These are phyloP conservation scores for Drosophila athabasca DNA, from an alignment of 1,140 invertebrate genomes.

Conservation along the genomic window DNA sequence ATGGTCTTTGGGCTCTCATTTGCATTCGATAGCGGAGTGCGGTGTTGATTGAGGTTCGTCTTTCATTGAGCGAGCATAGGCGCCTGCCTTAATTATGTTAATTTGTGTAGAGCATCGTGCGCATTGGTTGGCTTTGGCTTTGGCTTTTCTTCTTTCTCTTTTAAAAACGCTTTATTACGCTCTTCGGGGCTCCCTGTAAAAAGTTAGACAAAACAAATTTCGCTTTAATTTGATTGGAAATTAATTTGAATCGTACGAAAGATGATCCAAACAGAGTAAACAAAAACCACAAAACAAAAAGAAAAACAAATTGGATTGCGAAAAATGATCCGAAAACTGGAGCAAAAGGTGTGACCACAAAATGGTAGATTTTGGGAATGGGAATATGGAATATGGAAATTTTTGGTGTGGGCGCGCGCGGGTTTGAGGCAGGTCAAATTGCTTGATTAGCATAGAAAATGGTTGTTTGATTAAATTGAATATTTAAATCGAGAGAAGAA, in stretches of 20 bases:
- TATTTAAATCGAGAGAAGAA: conserved; percentile 13
- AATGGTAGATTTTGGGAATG: not conserved
- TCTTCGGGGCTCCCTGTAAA: conserved; percentile 46
- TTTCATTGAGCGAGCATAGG: conserved; percentile 59
- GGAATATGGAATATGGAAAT: conserved; percentile 16
- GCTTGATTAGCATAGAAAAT: conserved; percentile 48
- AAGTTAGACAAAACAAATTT: conserved; percentile 40
- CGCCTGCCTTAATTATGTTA: conserved; percentile 67
- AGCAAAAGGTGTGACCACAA: conserved; percentile 34
- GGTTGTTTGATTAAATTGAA: conserved; percentile 34
- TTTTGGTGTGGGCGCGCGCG: not conserved
- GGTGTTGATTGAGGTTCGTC: conserved; percentile 60
- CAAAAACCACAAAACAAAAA: conserved; percentile 13
- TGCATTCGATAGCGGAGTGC: conserved; percentile 61
- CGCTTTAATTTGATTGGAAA: conserved; percentile 68
- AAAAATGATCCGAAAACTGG: conserved; percentile 51
- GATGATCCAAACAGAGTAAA: conserved; percentile 47
- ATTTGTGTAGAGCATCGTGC: conserved; percentile 42
- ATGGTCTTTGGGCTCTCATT: conserved; percentile 44
- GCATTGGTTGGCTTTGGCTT: conserved; percentile 34
- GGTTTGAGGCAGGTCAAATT: conserved; percentile 54
- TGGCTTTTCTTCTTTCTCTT: conserved; percentile 32
- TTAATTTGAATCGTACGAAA: conserved; percentile 58
- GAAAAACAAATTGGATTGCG: conserved; percentile 51
- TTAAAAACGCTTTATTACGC: not conserved